These are phyloP conservation scores for Hybognathus amarus DNA, from an alignment of 2,797 vertebrate species.

Conservation along the genomic window DNA sequence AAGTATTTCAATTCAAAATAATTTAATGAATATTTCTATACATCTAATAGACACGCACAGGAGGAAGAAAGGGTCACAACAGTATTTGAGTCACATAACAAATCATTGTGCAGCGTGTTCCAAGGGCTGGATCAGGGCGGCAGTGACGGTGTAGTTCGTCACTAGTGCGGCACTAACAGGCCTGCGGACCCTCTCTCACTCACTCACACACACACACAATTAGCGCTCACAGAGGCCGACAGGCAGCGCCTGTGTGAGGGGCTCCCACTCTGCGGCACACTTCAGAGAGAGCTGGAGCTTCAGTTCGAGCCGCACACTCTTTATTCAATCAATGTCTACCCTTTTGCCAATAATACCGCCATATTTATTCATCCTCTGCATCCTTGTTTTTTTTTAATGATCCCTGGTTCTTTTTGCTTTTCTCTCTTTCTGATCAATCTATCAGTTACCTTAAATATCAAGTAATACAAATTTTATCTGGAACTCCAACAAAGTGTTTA, in stretches of 20 bases:
- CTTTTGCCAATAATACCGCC: not conserved
- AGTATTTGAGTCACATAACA: constrained; percentile 27
- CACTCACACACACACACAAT: constrained; percentile 12
- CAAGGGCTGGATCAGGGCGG: constrained; percentile 5
- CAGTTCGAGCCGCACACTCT: not conserved
- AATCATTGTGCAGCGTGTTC: constrained; percentile 40
- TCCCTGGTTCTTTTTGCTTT: constrained; percentile 44
- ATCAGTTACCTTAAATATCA: not conserved
- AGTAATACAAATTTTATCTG: not conserved
- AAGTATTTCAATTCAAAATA: constrained; percentile 8
- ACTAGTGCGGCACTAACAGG: constrained; percentile 16
- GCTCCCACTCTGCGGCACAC: constrained; percentile 8
- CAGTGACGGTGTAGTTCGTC: constrained; percentile 3
- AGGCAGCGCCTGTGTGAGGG: not conserved
- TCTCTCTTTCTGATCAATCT: not conserved
- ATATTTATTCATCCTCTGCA: not conserved
- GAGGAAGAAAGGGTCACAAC: constrained; percentile 24
- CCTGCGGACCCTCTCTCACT: not conserved
- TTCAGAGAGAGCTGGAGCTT: constrained; percentile 30
- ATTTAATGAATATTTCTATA: not conserved
- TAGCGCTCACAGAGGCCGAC: not conserved
- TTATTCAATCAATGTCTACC: not conserved
- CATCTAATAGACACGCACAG: constrained; percentile 9
- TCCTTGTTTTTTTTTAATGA: constrained; percentile 63
- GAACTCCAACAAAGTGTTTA: not conserved